These are phyloP conservation scores for Morinoia aosen DNA, from an alignment of 2,888 invertebrate genomes.

Conservation along the genomic window DNA sequence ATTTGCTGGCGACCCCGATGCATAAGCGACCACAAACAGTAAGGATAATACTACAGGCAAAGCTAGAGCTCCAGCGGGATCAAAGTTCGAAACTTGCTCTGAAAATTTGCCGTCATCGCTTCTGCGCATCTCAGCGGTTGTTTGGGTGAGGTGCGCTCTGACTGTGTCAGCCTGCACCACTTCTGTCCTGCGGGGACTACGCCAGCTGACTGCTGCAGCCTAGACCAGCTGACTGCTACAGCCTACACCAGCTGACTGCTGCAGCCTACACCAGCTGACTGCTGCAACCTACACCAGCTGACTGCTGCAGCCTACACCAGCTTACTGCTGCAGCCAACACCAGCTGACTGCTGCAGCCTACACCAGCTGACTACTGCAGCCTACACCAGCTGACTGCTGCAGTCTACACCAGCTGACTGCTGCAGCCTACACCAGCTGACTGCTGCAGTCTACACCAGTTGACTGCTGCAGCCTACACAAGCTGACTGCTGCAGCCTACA, in stretches of 20 bases:
- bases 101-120: too few species aligned
- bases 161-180: too few species aligned
- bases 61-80: background rate
- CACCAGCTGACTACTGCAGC: too few species aligned
- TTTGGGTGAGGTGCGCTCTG: too few species aligned
- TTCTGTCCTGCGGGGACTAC: too few species aligned
- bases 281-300: background rate
- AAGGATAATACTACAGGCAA: background rate
- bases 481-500: background rate
- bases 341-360: background rate
- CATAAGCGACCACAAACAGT: background rate
- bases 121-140: too few species aligned
- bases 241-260: background rate
- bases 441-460: background rate
- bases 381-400: too few species aligned
- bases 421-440: background rate
- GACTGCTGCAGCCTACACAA: background rate
- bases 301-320: background rate
- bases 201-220: background rate
- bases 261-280: background rate
- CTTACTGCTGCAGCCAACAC: background rate
- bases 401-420: background rate
- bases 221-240: background rate
- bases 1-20: too few species aligned
- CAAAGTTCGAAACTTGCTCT: background rate